phyloP scores from a whole-genome alignment of 2,888 invertebrate species.

The Elaeidobius kamerunicus region DNA sequence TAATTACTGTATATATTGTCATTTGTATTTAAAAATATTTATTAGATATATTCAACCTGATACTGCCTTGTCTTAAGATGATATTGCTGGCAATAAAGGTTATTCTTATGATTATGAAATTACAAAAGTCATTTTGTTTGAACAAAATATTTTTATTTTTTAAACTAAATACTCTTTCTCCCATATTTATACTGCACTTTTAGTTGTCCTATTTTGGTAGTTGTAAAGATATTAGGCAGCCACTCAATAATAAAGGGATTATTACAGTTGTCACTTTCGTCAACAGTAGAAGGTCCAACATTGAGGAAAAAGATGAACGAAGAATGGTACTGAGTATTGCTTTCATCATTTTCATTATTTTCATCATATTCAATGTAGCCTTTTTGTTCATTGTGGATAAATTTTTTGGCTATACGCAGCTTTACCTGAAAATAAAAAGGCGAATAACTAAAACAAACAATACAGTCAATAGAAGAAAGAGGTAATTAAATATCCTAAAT shows the following conservation, averaged over 20 bases:
- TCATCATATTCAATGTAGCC: conserved; percentile 48
- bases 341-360: conserved; percentile 34
- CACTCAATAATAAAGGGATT: conserved; percentile 66
- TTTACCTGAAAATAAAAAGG: conserved; percentile 53
- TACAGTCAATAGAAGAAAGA: background rate
- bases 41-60: too few species aligned
- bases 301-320: conserved; percentile 43
- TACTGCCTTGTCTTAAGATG: too few species aligned
- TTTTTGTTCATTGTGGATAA: conserved; percentile 60
- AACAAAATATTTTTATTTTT: conserved; percentile 4
- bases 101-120: too few species aligned
- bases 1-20: too few species aligned
- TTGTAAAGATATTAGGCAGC: conserved; percentile 69
- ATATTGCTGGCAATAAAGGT: too few species aligned
- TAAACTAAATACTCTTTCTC: conserved; percentile 49
- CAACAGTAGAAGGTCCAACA: conserved; percentile 52
- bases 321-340: conserved; percentile 43
- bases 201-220: conserved; percentile 68
- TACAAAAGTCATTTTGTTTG: too few species aligned
- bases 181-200: conserved; percentile 70
- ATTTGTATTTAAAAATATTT: too few species aligned
- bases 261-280: conserved; percentile 55
- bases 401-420: conserved; percentile 61
- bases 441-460: conserved; percentile 1
- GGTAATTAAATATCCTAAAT: too few species aligned